A percentile compares a stretch with the other conserved stretches of the same genome.
Conservation (phyloP, 2,797 vertebrate species). For the Odontamblyopus rebecca region DNA sequence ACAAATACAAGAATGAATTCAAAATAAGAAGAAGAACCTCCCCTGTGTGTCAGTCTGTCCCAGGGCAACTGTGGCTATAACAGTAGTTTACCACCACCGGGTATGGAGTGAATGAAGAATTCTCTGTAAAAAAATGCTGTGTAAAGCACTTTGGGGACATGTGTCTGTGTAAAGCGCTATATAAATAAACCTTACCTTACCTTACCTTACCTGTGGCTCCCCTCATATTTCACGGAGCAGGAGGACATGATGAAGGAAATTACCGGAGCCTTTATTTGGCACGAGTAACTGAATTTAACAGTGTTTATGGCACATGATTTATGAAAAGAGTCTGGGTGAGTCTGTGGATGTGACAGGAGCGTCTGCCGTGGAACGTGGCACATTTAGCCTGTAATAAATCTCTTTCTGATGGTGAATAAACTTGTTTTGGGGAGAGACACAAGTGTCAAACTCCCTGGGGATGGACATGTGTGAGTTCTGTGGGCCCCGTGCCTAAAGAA, state of each 20-base stretch:
- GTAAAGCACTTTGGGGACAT: too few relatives aligned
- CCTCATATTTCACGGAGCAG: slow-evolving; percentile 13
- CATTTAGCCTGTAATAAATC: slow-evolving; percentile 28
- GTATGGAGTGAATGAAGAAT: too few relatives aligned
- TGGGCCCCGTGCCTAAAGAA: background rate
- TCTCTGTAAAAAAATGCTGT: too few relatives aligned
- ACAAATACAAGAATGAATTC: too few relatives aligned
- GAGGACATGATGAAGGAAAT: slow-evolving; percentile 13
- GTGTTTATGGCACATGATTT: slow-evolving; percentile 5
- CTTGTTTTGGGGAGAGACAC: slow-evolving; percentile 43
- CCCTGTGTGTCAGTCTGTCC: too few relatives aligned
- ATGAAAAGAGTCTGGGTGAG: background rate
- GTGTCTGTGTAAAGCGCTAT: too few relatives aligned
- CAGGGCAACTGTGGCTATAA: too few relatives aligned
- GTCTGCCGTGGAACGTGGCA: slow-evolving; percentile 22
- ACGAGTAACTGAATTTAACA: background rate
- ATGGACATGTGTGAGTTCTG: slow-evolving; percentile 31
- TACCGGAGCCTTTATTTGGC: slow-evolving; percentile 18
- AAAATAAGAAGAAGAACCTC: too few relatives aligned
- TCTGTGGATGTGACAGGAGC: background rate
- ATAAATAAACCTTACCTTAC: too few relatives aligned
- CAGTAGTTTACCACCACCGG: too few relatives aligned
- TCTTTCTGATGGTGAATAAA: slow-evolving; percentile 23
- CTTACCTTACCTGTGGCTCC: too few relatives aligned
- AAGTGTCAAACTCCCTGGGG: too few relatives aligned